Base-by-base conservation (phyloP, 1,140 invertebrate genomes). In the Copidosoma floridanum region DNA sequence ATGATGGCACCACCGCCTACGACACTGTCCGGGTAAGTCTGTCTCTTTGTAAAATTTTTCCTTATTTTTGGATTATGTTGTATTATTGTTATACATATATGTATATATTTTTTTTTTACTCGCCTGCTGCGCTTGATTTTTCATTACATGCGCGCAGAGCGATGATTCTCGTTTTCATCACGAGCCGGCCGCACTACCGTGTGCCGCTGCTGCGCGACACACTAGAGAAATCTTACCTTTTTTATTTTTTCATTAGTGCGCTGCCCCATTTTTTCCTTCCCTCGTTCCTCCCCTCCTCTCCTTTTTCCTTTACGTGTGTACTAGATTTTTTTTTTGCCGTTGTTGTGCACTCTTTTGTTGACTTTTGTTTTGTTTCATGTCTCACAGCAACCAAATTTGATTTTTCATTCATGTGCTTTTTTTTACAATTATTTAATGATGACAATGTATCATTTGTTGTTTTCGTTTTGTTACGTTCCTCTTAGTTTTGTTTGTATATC, bases 1-100 rank as follows among this genome's bases (percentile, higher is more conserved):
- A 59, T 72, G 24, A 64, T 74, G 40, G 70, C 70, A 43, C 70
- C 78, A 69, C 71, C 76, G 32, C 65, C 73, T 23, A 76, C 65
- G 11, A 74, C 72, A 37, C 73, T 77, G 57, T 44, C 56, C 18
- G 41, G 60, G 55, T 53, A 54, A 62, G 60, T 55, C 18, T 52
- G 4, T 27, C 24, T n/a, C n/a, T n/a, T n/a, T n/a, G n/a, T n/a
- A n/a, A n/a, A n/a, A n/a, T 47, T 14, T n/a, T n/a, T n/a, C n/a
- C n/a, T n/a, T n/a, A n/a, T n/a, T n/a, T n/a, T n/a, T n/a, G n/a
- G n/a, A n/a, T n/a, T n/a, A n/a, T n/a, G n/a, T n/a, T n/a, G n/a
- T n/a, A n/a, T n/a, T n/a, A n/a, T n/a, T n/a, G n/a, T n/a, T n/a
- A n/a, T n/a, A n/a, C n/a, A n/a, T n/a, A n/a, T n/a, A n/a, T n/a